phyloP scores from a whole-genome alignment of 2,888 invertebrate species.

The Geophilus truncorum region DNA sequence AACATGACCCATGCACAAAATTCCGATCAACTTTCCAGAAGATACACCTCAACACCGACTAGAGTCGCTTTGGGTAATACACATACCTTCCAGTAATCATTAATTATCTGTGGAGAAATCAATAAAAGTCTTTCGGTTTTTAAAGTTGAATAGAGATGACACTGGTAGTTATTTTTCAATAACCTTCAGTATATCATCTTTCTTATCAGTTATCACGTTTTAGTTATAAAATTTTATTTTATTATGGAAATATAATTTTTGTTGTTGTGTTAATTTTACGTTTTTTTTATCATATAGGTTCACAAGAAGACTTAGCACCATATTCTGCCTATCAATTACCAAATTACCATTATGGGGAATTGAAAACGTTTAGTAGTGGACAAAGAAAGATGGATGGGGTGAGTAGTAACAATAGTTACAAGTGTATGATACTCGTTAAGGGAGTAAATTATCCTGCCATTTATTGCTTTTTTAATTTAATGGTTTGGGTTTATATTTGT shows the following conservation, averaged over 20 bases:
- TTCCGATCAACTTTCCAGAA: conserved; percentile 32
- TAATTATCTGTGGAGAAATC: not conserved
- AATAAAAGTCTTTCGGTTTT: not conserved
- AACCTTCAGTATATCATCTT: not conserved
- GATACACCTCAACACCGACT: conserved; percentile 32
- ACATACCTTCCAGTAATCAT: not conserved
- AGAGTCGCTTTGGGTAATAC: conserved; percentile 30
- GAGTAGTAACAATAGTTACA: not conserved
- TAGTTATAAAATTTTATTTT: too few relatives aligned
- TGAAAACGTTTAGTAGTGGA: conserved; percentile 32
- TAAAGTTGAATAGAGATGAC: not conserved
- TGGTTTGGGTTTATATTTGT: too few relatives aligned
- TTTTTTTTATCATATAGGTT: conserved; percentile 27
- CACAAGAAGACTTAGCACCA: conserved; percentile 33
- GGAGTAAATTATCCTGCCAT: too few relatives aligned
- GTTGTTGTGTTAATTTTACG: not conserved
- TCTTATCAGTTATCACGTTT: not conserved
- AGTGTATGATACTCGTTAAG: too few relatives aligned
- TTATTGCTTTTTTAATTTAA: too few relatives aligned
- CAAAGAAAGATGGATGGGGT: conserved; percentile 33
- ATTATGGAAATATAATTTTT: too few relatives aligned
- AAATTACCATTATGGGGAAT: conserved; percentile 33
- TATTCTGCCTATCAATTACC: conserved; percentile 31
- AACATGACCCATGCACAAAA: conserved; percentile 2
- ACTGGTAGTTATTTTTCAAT: not conserved